A percentile compares a stretch with the other conserved stretches of the same genome.
Conservation (phyloP, 2,888 invertebrate genomes). For the Polietes domitor region DNA sequence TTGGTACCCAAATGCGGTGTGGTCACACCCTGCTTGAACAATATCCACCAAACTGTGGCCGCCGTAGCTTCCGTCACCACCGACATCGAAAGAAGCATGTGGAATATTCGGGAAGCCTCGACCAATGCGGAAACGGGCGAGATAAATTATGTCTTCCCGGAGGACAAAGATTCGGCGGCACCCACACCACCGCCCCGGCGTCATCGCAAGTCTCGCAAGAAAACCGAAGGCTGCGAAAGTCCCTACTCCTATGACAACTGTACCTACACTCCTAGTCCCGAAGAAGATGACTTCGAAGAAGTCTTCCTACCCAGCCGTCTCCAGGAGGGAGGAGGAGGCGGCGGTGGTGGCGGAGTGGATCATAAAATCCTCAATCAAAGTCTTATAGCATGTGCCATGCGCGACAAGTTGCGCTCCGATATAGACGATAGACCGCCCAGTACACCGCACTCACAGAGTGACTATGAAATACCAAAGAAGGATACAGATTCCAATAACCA, state of each 20-base stretch:
- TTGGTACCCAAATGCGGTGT: constrained; percentile 73
- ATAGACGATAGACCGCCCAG: constrained; percentile 71
- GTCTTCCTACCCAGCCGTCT: constrained; percentile 74
- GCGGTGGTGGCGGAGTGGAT: constrained; percentile 63
- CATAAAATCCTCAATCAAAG: constrained; percentile 71
- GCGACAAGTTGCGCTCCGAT: constrained; percentile 76
- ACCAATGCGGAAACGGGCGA: constrained; percentile 78
- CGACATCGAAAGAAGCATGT: constrained; percentile 80
- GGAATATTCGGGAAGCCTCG: constrained; percentile 82
- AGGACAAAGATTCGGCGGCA: constrained; percentile 65
- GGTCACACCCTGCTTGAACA: constrained; percentile 75
- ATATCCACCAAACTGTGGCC: constrained; percentile 80
- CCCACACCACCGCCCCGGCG: constrained; percentile 67
- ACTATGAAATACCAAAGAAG: constrained; percentile 69
- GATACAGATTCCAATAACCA: constrained; percentile 68
- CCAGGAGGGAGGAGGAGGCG: background rate
- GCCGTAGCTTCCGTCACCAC: constrained; percentile 80
- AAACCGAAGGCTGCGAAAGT: constrained; percentile 71
- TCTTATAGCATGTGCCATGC: constrained; percentile 72
- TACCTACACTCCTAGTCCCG: constrained; percentile 75
- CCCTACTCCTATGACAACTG: constrained; percentile 77
- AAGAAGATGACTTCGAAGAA: constrained; percentile 75
- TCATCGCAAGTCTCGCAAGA: constrained; percentile 34
- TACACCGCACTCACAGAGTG: constrained; percentile 69
- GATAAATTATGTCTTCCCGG: constrained; percentile 72